Conservation (phyloP, 2,113 vertebrate genomes). For the Phyllostomus hastatus region DNA sequence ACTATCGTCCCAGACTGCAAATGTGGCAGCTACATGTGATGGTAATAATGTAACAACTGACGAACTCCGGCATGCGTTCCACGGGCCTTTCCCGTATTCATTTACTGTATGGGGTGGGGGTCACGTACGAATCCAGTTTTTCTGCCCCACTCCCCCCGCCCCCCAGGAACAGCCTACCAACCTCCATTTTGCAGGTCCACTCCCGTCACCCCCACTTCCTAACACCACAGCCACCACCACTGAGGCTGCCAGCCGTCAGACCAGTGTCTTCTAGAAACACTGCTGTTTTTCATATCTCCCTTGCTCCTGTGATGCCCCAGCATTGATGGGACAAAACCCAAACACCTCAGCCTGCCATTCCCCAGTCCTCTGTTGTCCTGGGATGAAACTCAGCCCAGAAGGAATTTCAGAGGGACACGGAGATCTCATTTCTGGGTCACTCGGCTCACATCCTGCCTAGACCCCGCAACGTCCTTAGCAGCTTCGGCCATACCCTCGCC, state of each 20-base stretch:
- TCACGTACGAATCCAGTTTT: not conserved
- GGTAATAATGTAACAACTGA: not conserved
- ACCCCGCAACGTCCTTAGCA: not conserved
- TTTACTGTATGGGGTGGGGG: not conserved
- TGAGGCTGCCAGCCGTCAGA: not conserved
- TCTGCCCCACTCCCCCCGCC: fast-evolving
- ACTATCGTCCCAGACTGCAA: not conserved
- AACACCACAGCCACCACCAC: not conserved
- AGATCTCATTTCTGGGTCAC: not conserved
- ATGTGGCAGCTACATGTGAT: not conserved
- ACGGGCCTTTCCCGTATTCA: not conserved
- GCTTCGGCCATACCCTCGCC: not conserved
- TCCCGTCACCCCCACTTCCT: not conserved
- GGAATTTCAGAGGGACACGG: not conserved
- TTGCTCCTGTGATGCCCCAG: not conserved
- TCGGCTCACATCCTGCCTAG: not conserved
- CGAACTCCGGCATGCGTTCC: not conserved
- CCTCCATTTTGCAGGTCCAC: not conserved
- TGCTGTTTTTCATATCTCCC: not conserved
- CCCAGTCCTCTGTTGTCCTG: not conserved
- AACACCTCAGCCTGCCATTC: not conserved
- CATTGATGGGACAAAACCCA: not conserved
- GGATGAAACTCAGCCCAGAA: not conserved
- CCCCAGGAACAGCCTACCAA: not conserved
- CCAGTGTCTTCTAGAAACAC: not conserved